These are phyloP conservation scores for Macrotrachela quadricornifera DNA, from an alignment of 1,140 invertebrate genomes.

Conservation along the genomic window DNA sequence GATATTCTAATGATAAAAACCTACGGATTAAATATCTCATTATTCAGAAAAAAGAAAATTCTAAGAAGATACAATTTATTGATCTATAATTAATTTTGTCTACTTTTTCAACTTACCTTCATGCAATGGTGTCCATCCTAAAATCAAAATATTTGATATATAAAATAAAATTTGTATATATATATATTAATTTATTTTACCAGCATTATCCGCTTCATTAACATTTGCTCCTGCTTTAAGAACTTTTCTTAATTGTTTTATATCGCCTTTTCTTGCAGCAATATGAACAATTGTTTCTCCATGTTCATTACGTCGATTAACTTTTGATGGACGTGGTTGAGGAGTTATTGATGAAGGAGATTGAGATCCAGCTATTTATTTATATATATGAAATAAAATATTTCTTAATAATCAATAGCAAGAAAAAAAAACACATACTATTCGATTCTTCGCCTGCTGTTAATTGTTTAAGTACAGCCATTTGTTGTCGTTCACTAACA, in stretches of 20 bases:
- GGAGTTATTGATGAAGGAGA: constrained; percentile 1
- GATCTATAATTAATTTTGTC: too few relatives aligned
- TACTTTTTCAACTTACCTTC: constrained; percentile 22
- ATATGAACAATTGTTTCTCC: constrained; percentile 53
- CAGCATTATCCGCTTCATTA: constrained; percentile 46
- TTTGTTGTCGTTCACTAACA: constrained; percentile 60
- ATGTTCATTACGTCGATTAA: constrained; percentile 39
- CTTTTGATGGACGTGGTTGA: constrained; percentile 15
- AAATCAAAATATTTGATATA: too few relatives aligned
- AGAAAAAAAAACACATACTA: not conserved
- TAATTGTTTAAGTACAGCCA: constrained; percentile 59
- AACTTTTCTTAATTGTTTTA: constrained; percentile 42
- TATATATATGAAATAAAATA: not conserved
- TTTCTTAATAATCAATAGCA: too few relatives aligned
- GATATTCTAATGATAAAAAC: too few relatives aligned
- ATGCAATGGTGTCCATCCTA: not conserved
- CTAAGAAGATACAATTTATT: too few relatives aligned
- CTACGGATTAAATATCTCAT: not conserved
- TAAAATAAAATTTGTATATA: not conserved
- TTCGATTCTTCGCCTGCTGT: constrained; percentile 36
- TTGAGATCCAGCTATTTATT: not conserved
- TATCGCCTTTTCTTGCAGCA: constrained; percentile 50
- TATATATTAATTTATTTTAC: constrained; percentile 30
- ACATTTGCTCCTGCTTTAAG: constrained; percentile 47
- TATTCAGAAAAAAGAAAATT: not conserved